Base-by-base conservation (phyloP, 1,140 invertebrate species). In the Aphelenchoides besseyi region DNA sequence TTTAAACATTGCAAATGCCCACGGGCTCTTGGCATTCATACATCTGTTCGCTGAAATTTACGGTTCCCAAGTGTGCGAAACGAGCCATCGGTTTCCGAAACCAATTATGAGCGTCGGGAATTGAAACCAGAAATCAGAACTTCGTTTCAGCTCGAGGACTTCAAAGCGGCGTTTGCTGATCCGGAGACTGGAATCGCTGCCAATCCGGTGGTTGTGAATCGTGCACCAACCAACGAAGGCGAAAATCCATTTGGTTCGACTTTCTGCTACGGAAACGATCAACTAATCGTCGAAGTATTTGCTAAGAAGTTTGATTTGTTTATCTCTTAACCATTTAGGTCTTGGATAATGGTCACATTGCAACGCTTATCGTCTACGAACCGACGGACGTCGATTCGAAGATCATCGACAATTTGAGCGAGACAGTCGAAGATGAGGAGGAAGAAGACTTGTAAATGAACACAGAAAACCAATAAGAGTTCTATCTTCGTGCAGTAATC, bases 191-290 rank as follows among this genome's bases (percentile, higher is more conserved):
- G 30, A 23, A 64, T 28, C 23, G 2, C 2, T 18, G n/a, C n/a
- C n/a, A 74, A 36, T 26, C 78, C 75, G 18, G 78, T 77, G 1
- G 74, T 77, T 32, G 26, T 77, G 28, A 77, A 77, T 77, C 77
- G 29, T 68, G 74, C 70, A 26, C 36, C 70, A 26, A 48, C 32
- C 16, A 66, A 74, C 57, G 76, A 75, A n/a, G 77, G 79, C 8
- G 76, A 78, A 61, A 81, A 81, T 52, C 79, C 79, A n/a, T 78
- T 78, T 57, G 79, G 76, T 9, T 70, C 76, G n/a, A 78, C 76
- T 2, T 78, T 77, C 61, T 78, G 76, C 59, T 78, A 78, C 63
- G 76, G 76, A 12, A 78, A 23, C 8, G 68, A 77, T 5, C 78
- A 80, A 68, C 26, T 78, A 18, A 78, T 78, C 61, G 79, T 78